Conservation (phyloP, 2,888 invertebrate genomes). For the Hyposoter didymator region DNA sequence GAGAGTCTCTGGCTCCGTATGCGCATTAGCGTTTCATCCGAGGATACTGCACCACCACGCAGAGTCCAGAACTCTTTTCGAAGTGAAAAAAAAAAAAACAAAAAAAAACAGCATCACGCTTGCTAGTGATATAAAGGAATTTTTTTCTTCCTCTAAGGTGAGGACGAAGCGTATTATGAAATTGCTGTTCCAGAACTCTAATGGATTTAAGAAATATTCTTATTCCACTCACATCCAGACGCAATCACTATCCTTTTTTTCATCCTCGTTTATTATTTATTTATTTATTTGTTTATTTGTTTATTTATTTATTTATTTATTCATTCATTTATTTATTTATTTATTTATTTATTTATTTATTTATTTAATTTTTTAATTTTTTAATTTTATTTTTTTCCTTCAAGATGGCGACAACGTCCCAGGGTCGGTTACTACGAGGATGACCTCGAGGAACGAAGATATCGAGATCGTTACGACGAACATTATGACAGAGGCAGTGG, state of each 20-base stretch:
- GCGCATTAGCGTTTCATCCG: conserved; percentile 19
- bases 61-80: conserved; percentile 37
- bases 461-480: conserved; percentile 76
- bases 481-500: conserved; percentile 67
- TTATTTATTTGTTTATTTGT: conserved; percentile 33
- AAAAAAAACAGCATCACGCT: background rate
- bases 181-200: conserved; percentile 43
- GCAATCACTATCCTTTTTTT: background rate
- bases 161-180: conserved; percentile 32
- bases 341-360: conserved; percentile 23
- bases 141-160: conserved; percentile 17
- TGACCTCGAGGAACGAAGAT: conserved; percentile 74
- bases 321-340: too few species aligned
- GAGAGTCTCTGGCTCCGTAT: background rate
- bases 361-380: conserved; percentile 42
- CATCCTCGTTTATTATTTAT: conserved; percentile 1
- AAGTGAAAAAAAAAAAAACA: conserved; percentile 30
- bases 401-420: conserved; percentile 75
- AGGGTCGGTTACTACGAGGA: conserved; percentile 77
- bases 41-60: conserved; percentile 19
- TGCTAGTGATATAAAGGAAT: conserved; percentile 13
- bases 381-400: conserved; percentile 21
- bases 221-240: background rate
- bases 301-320: background rate
- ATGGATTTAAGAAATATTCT: conserved; percentile 43